Evolutionary conservation across 2,888 invertebrate species (phyloP), one percentile per base, ranked within the genome.

Genomic region (Tridacna crocea): DNA sequence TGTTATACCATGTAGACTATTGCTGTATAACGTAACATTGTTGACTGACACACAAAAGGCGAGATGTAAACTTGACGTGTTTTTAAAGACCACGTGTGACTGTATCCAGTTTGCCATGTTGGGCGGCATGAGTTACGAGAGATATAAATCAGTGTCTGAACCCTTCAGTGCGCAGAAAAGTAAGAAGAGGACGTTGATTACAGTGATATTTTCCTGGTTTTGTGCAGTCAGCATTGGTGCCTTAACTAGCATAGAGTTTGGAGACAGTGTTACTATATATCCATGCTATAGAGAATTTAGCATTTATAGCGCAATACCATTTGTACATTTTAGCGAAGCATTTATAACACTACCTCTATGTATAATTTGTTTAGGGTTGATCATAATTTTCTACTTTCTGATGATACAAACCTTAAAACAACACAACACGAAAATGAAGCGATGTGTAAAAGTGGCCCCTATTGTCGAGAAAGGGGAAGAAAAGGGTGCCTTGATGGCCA

Each of bases 111-210:
- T 91, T 17, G 77, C 89, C 0, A 88, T 91, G 76, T 73, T 92
- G 27, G 82, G 82, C 36, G 81, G 84, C 11, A 86, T 90, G 24
- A 91, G 91, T 72, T 89, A 87, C 80, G 92, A 92, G 79, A 80
- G 92, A 22, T 92, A 90, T 72, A 89, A 91, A 75, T 88, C 91
- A 17, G 90, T 92, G 11, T 88, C 90, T 0, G 85, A 86, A 24
- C 92, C 92, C 0, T 91, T 92, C 66, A 82, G 90, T 36, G 88
- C 82, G 47, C 80, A 84, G 36, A 83, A 85, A 11, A 80, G 83
- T 26, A 27, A 26, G 11, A 77, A 77, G 73, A 74, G 89, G 48
- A 84, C 84, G 8, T 47, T 83, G 17, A 13, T 83, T 0, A 48
- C 82, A n/a, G 75, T 86, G 26, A 55, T 68, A n/a, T 13, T 80